Evolutionary conservation across 2,888 invertebrate genomes (phyloP).

Genomic region (Coelopa pilipes): DNA sequence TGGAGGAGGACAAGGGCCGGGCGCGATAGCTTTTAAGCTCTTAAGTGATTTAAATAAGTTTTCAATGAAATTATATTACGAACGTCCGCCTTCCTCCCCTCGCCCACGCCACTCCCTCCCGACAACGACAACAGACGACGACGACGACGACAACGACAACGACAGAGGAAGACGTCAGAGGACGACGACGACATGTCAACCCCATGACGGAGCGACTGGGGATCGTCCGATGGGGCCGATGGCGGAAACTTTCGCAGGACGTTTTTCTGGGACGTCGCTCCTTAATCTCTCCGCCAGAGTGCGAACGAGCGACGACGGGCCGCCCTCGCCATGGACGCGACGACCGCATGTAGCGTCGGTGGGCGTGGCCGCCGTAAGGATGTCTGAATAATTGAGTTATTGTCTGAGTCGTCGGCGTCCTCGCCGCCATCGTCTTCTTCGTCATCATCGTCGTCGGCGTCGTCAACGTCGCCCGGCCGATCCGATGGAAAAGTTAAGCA

Average conservation of each 20-base stretch:
- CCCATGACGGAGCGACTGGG: too few species aligned
- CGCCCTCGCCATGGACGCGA: background rate
- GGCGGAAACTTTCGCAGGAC: slow-evolving; percentile 17
- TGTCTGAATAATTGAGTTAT: background rate
- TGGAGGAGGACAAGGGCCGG: background rate
- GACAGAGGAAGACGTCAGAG: too few species aligned
- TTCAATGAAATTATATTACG: slow-evolving; percentile 22
- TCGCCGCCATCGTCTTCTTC: too few species aligned
- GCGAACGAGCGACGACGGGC: background rate
- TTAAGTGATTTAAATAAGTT: slow-evolving; percentile 32
- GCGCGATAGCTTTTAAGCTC: slow-evolving; percentile 27
- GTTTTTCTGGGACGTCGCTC: background rate
- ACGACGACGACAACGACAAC: too few species aligned
- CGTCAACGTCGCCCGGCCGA: too few species aligned
- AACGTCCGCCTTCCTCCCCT: background rate
- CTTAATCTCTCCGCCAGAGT: background rate
- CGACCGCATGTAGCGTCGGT: background rate
- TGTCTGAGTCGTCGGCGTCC: background rate
- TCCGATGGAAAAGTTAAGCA: slow-evolving; percentile 8
- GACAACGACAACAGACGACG: too few species aligned
- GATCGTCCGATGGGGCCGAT: background rate
- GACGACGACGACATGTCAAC: too few species aligned
- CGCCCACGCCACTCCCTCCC: too few species aligned
- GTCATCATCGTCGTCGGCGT: background rate
- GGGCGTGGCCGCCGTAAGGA: background rate